Evolutionary conservation across 2,113 vertebrate species (phyloP).

Genomic region (Platanista minor): DNA sequence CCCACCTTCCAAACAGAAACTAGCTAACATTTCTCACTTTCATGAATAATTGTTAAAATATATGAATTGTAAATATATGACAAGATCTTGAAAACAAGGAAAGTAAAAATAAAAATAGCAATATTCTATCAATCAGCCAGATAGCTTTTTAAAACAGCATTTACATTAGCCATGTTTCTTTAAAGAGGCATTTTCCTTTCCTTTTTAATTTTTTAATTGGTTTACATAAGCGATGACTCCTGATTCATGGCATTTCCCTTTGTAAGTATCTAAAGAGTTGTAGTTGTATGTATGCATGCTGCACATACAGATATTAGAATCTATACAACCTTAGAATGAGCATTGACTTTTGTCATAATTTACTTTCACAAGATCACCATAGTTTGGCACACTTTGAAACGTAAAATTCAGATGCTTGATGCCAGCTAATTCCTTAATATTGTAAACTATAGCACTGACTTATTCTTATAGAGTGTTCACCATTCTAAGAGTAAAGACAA

Average conservation of each 20-base stretch:
- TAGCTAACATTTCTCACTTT: neutral
- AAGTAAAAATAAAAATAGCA: neutral
- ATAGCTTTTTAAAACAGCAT: neutral
- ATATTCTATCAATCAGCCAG: neutral
- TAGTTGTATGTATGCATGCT: neutral
- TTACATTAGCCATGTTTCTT: neutral
- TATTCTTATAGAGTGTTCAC: neutral
- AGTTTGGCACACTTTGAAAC: neutral
- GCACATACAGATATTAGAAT: neutral
- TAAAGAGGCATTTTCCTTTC: neutral
- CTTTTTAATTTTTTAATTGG: neutral
- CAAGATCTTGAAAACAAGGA: neutral
- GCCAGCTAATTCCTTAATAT: neutral
- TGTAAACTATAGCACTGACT: neutral
- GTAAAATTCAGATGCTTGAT: neutral
- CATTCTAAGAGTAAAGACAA: constrained; percentile 14
- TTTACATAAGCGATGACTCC: neutral
- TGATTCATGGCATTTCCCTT: neutral
- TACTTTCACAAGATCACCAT: neutral
- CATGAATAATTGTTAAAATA: neutral
- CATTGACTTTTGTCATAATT: neutral
- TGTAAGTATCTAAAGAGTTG: neutral
- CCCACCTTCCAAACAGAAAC: neutral
- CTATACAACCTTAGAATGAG: neutral
- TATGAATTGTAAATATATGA: neutral